A percentile compares a stretch with the other conserved stretches of the same genome.
Evolutionary conservation across 2,797 vertebrate genomes (phyloP).

Genomic region (Anabacerthia variegaticeps): DNA sequence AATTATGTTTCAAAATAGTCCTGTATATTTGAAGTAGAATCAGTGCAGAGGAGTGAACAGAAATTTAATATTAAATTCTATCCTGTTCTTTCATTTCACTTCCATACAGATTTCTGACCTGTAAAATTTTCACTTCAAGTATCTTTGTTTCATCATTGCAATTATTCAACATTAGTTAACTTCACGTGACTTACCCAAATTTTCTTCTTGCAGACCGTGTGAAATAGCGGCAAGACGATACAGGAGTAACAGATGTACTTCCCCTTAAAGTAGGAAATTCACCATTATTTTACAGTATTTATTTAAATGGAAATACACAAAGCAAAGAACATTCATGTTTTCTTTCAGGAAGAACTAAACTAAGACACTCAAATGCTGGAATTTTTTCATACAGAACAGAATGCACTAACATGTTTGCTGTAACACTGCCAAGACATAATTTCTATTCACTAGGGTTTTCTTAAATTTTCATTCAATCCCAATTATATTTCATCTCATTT

Average conservation of each 20-base stretch:
- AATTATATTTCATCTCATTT: neutral
- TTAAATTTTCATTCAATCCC: neutral
- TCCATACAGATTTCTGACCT: neutral
- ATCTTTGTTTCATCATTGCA: neutral
- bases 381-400: neutral
- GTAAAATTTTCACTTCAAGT: neutral
- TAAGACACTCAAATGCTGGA: neutral
- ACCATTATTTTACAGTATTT: conserved; percentile 13
- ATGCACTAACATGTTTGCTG: neutral
- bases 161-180: neutral
- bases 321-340: neutral
- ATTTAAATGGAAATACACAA: neutral
- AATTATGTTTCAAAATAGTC: neutral
- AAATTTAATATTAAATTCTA: neutral
- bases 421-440: neutral
- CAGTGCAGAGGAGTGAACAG: neutral
- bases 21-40: neutral
- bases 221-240: conserved; percentile 32
- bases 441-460: neutral
- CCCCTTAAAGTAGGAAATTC: conserved; percentile 49
- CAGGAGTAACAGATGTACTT: conserved; percentile 48
- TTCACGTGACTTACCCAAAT: conserved; percentile 70
- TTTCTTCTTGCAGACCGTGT: conserved; percentile 35
- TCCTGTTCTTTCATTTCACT: neutral
- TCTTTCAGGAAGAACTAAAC: neutral